Evolutionary conservation across 2,888 invertebrate genomes (phyloP), one percentile per base, ranked within the genome.

Genomic region (Rhimphoctona megacephalus): DNA sequence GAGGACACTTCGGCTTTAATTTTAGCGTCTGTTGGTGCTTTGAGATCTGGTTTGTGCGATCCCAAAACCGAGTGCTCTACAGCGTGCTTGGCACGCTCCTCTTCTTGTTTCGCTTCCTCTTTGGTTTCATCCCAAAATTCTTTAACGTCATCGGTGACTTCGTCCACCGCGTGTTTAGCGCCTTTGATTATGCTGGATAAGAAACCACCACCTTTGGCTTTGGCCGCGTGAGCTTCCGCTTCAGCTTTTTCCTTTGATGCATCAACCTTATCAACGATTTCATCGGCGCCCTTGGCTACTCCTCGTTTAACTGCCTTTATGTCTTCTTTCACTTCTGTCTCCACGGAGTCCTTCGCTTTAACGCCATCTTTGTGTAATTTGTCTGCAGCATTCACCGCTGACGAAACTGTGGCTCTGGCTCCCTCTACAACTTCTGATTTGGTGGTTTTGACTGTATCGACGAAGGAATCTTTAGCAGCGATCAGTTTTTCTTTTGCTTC

Each of bases 151-250:
- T 88, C 90, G 49, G 87, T 87, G 9, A 85, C 87, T 3, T 88
- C 88, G 52, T 81, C 85, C 3, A 86, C 90, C 1, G 90, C 78
- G 22, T 92, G 90, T 64, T 92, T 92, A 0, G 88, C 89, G 17
- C 91, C 90, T 69, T 92, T 92, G 4, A 92, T 90, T 14, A 92
- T 88, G 7, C 91, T 90, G 0, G 91, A 90, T 2, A 92, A 82
- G 46, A 92, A 91, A 1, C 91, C 90, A 7, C 89, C 78, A 54
- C 77, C 73, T 54, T 89, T 88, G 2, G 78, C 83, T 66, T 90
- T 90, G 17, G 86, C 87, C 36, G 88, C 81, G 69, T 88, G 80
- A 22, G 83, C 76, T 79, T 89, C 87, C 87, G 81, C 90, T 95
- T 92, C 95, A 85, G 87, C 80, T 6, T 90, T 82, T 33, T 87